Conservation (phyloP, 2,113 vertebrate species). For the Cryptomyrus ogoouensis region DNA sequence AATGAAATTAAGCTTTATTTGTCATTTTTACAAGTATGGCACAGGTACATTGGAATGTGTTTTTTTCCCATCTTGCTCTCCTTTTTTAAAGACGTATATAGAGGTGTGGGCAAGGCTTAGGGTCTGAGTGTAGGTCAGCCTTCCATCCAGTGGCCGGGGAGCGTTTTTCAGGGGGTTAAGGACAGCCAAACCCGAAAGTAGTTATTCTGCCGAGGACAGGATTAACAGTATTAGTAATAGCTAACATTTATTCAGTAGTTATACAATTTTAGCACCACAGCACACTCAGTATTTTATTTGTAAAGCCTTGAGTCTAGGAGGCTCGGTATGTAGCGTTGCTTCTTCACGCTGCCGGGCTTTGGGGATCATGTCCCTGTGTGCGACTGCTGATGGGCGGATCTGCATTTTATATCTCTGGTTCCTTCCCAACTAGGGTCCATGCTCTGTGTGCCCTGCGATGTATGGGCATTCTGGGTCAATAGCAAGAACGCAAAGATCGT, state of each 20-base stretch:
- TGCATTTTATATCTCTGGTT: neutral
- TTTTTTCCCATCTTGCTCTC: neutral
- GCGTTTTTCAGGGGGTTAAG: neutral
- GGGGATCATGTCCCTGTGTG: neutral
- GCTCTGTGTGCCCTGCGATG: neutral
- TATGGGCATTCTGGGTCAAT: neutral
- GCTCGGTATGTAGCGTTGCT: neutral
- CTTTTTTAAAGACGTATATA: neutral
- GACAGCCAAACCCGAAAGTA: neutral
- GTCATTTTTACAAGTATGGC: neutral
- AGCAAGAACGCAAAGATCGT: neutral
- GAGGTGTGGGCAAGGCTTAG: neutral
- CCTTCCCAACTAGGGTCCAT: neutral
- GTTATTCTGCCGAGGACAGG: neutral
- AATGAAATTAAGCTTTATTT: neutral
- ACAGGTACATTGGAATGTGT: neutral
- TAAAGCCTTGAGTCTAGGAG: neutral
- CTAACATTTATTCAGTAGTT: neutral
- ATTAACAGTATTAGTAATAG: neutral
- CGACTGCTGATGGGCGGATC: neutral
- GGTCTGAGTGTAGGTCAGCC: neutral
- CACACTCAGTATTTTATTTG: neutral
- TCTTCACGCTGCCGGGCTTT: neutral
- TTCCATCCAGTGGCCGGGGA: neutral
- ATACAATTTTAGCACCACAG: neutral